A percentile compares a stretch with the other conserved stretches of the same genome.
Conservation (phyloP, 2,113 vertebrate genomes). For the Camelus dromedarius region DNA sequence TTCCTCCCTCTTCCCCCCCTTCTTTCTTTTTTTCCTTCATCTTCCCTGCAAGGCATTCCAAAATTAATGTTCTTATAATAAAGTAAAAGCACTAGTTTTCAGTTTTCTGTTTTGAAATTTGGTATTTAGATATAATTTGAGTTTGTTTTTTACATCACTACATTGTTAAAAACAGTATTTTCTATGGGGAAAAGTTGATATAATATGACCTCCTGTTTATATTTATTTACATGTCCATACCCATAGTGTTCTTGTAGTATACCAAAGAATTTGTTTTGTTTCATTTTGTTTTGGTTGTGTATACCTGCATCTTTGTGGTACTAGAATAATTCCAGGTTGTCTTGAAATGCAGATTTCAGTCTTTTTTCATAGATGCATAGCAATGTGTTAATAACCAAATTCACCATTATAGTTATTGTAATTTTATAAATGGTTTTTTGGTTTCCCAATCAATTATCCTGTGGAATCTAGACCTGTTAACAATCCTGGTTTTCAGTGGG, state of each 20-base stretch:
- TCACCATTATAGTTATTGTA: background rate
- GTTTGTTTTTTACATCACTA: background rate
- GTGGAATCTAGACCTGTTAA: background rate
- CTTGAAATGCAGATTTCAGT: background rate
- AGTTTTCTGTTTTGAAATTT: background rate
- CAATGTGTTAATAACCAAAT: conserved; percentile 28
- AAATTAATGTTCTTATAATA: background rate
- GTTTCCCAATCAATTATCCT: conserved; percentile 23
- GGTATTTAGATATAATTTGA: background rate
- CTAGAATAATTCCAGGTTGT: background rate
- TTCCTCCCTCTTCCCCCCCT: background rate
- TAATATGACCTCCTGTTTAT: background rate
- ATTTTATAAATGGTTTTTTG: background rate
- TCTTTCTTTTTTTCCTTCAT: background rate
- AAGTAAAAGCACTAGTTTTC: background rate
- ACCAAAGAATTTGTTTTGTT: background rate
- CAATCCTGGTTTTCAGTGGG: background rate
- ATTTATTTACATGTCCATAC: background rate
- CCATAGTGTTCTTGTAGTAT: background rate
- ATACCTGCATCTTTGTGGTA: background rate
- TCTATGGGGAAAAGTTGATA: background rate
- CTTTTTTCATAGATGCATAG: background rate
- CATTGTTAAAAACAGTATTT: background rate
- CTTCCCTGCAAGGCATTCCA: background rate
- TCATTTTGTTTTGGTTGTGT: background rate